Base-by-base conservation (phyloP, 2,797 vertebrate species). In the Spinus olivaceus region DNA sequence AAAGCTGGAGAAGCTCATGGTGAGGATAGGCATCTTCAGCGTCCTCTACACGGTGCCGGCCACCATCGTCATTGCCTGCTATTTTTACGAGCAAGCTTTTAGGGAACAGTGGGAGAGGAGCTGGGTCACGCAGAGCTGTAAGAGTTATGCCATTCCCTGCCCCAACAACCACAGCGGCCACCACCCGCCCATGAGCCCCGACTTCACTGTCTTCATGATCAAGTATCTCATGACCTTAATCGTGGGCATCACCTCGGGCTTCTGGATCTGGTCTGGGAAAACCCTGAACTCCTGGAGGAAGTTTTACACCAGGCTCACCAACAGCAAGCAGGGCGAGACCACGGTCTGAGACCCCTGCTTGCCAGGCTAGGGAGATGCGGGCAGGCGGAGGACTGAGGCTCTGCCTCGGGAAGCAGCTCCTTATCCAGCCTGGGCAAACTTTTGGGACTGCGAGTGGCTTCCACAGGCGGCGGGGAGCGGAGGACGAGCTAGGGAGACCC, bases 231-330 rank as follows among this genome's bases (percentile, higher is more conserved):
- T 99, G 99, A 99, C 99, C 19, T 98, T 99, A 91, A 99, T 99
- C 7, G 99, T 99, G 97, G 99, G 99, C 88, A 99, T 99, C 97
- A 99, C 99, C 9, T 99, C 99, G 0, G 99, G 99, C 51, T 99
- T 99, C 97, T 99, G 99, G 99, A 99, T 99, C 98, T 99, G 99
- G 99, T 99, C 99, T 0, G 99, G 99, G 59, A 99, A 99, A 98
- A 99, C 99, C 2, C 98, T 99, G 18, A 99, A 99, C 97, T 99
- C 99, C 13, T 99, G 99, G 99, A 98, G 99, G 97, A 99, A 99
- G 98, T 99, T 99, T 98, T 99, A 99, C 97, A 99, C 98, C 18
- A 98, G 98, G 98, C 99, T 99, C 92, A 98, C 98, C 91, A 98
- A 98, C 97, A 99, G 98, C 96, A 99, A 99, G 96, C 99, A 98